Conservation (phyloP, 2,113 vertebrate genomes). For the Chaetodon trifascialis region DNA sequence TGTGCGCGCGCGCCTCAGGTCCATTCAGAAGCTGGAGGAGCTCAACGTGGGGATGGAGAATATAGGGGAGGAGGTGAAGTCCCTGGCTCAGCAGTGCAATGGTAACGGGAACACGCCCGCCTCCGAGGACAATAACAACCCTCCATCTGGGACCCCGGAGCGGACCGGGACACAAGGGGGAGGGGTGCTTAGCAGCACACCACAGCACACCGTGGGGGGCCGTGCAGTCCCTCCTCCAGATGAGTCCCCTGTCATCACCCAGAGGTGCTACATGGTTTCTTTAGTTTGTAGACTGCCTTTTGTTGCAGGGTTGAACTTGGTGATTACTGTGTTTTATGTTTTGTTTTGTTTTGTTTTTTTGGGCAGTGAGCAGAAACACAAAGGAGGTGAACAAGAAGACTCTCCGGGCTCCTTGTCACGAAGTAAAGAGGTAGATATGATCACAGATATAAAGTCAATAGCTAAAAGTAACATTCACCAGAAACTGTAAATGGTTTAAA, state of each 20-base stretch:
- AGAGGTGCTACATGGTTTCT: slow-evolving; percentile 76
- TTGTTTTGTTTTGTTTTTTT: too few species aligned
- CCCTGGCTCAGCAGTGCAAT: slow-evolving; percentile 89
- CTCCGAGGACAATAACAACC: slow-evolving; percentile 75
- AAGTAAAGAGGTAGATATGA: slow-evolving; percentile 70
- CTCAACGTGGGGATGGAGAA: slow-evolving; percentile 97
- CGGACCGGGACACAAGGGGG: slow-evolving; percentile 77
- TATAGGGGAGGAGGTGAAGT: slow-evolving; percentile 91
- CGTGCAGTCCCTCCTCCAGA: slow-evolving; percentile 82
- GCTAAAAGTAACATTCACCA: background rate
- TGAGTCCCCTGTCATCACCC: slow-evolving; percentile 89
- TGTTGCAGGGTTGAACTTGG: background rate
- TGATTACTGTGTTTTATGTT: background rate
- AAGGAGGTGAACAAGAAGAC: slow-evolving; percentile 48
- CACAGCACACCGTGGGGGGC: slow-evolving; percentile 82
- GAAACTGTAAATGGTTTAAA: slow-evolving; percentile 2
- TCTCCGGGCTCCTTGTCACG: slow-evolving; percentile 66
- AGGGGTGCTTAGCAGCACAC: slow-evolving; percentile 89
- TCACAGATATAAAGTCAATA: background rate
- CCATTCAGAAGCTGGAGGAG: slow-evolving; percentile 98
- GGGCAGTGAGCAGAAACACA: slow-evolving; percentile 69
- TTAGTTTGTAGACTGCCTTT: background rate
- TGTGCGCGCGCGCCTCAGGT: slow-evolving; percentile 80
- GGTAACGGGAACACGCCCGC: slow-evolving; percentile 76
- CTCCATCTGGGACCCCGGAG: slow-evolving; percentile 76